Evolutionary conservation across 2,113 vertebrate species (phyloP).

Genomic region (Chitala chitala): DNA sequence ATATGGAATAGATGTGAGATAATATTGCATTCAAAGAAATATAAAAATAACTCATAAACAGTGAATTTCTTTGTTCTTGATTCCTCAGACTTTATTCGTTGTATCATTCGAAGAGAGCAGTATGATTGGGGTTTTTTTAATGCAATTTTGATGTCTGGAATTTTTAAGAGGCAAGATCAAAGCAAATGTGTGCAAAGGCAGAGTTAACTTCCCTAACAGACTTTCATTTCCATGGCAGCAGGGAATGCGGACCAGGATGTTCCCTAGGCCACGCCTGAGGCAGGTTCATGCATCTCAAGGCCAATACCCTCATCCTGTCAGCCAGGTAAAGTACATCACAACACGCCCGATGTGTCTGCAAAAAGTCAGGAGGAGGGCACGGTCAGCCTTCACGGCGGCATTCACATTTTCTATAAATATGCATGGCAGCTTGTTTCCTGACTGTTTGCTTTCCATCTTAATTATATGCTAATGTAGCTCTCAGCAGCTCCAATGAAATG

Average conservation of each 20-base stretch:
- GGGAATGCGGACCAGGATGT: too few species aligned
- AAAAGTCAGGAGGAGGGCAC: background rate
- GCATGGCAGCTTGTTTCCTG: background rate
- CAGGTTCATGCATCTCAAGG: background rate
- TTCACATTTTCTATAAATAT: conserved; percentile 4
- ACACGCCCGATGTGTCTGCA: background rate
- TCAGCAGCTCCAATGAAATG: background rate
- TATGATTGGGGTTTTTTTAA: background rate
- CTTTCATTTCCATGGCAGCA: background rate
- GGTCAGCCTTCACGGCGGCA: conserved; percentile 1
- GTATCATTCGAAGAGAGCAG: background rate
- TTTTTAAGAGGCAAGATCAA: background rate
- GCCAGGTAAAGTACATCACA: background rate
- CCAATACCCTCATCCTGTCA: background rate
- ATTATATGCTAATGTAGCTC: background rate
- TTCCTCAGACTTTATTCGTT: too few species aligned
- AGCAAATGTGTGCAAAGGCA: background rate
- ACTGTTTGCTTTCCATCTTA: conserved; percentile 1
- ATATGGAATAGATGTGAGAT: too few species aligned
- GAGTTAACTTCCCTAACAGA: background rate
- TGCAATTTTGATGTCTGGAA: conserved; percentile 10
- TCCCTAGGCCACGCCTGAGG: background rate
- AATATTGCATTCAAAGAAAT: background rate
- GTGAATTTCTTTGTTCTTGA: background rate
- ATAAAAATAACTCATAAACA: background rate